Evolutionary conservation across 2,113 vertebrate species (phyloP).

Genomic region (Rhea americana): DNA sequence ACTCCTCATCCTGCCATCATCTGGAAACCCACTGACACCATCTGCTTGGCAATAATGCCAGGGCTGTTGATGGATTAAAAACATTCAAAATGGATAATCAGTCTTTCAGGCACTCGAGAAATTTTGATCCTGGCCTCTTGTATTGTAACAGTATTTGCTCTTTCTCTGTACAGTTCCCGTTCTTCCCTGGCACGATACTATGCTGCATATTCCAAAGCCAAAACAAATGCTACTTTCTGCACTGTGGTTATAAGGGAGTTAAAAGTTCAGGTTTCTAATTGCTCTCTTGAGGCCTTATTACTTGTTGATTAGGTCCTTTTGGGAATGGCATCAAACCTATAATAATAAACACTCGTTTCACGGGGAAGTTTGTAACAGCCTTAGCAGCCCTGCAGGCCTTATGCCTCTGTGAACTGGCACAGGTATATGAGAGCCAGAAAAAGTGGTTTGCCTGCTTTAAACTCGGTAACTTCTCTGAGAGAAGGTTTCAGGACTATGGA

Average conservation of each 20-base stretch:
- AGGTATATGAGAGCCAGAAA: not conserved
- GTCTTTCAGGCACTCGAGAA: not conserved
- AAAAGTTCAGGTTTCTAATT: conserved; percentile 89
- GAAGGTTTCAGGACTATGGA: not conserved
- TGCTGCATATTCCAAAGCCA: not conserved
- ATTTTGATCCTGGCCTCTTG: not conserved
- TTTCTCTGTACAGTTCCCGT: not conserved
- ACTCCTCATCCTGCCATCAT: not conserved
- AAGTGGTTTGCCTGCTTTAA: not conserved
- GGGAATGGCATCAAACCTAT: conserved; percentile 87
- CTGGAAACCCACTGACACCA: not conserved
- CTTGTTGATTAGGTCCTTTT: conserved; percentile 91
- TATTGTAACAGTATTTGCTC: not conserved
- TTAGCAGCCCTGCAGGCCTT: conserved; percentile 30
- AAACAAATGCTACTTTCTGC: not conserved
- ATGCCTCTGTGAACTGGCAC: not conserved
- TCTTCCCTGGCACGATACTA: not conserved
- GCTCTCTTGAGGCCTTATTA: conserved; percentile 91
- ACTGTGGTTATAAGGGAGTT: conserved; percentile 81
- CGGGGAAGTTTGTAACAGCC: conserved; percentile 64
- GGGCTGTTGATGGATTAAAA: not conserved
- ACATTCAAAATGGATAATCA: not conserved
- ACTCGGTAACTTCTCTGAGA: not conserved
- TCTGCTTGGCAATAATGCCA: not conserved
- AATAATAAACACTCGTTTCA: conserved; percentile 84